Conservation (phyloP, 2,888 invertebrate genomes). For the Ceriagrion tenellum region DNA sequence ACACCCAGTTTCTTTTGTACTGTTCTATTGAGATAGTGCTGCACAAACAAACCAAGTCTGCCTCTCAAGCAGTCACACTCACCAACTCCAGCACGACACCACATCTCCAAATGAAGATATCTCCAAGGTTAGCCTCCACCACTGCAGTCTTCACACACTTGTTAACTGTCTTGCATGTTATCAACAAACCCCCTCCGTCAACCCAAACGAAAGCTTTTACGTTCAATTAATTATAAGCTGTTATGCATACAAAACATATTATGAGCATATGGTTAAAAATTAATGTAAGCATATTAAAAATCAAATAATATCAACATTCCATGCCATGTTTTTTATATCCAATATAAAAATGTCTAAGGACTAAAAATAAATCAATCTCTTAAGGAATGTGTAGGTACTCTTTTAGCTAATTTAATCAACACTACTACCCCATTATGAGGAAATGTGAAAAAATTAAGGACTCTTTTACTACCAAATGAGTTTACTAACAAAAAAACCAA, state of each 20-base stretch:
- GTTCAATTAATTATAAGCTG: slow-evolving; percentile 65
- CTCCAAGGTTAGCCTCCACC: slow-evolving; percentile 51
- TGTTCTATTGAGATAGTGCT: slow-evolving; percentile 43
- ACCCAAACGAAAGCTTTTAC: slow-evolving; percentile 65
- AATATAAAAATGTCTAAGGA: slow-evolving; percentile 52
- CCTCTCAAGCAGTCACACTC: slow-evolving; percentile 62
- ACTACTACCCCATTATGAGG: slow-evolving; percentile 59
- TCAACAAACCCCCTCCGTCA: slow-evolving; percentile 52
- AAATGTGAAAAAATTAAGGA: slow-evolving; percentile 40
- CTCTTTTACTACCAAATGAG: slow-evolving; percentile 37
- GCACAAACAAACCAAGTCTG: slow-evolving; percentile 63
- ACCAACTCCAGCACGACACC: slow-evolving; percentile 49
- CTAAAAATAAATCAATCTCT: slow-evolving; percentile 64
- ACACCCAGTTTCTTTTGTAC: not conserved
- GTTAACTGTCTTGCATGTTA: slow-evolving; percentile 62
- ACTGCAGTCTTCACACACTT: slow-evolving; percentile 62
- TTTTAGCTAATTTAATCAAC: slow-evolving; percentile 54
- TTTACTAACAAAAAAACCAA: slow-evolving; percentile 16
- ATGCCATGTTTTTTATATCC: slow-evolving; percentile 62
- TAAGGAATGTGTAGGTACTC: slow-evolving; percentile 52
- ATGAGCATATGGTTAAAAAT: slow-evolving; percentile 65
- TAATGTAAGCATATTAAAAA: slow-evolving; percentile 63
- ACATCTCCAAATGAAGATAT: slow-evolving; percentile 58
- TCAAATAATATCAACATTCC: slow-evolving; percentile 66
- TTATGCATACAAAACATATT: slow-evolving; percentile 64